These are phyloP conservation scores for Lepus oiostolus DNA, from an alignment of 2,797 vertebrate genomes.

Conservation along the genomic window DNA sequence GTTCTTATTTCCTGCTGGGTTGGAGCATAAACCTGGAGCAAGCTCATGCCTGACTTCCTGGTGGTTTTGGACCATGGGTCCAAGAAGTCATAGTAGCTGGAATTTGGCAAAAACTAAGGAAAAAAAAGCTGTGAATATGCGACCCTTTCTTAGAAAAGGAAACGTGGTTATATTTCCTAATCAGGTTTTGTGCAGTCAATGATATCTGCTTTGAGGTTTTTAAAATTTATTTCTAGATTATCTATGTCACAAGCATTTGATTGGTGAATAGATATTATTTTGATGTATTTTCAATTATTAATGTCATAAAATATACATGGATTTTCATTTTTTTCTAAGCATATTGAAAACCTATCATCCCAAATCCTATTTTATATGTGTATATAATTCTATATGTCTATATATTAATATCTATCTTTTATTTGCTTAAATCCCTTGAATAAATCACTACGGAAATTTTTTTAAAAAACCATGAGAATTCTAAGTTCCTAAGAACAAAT, in stretches of 20 bases:
- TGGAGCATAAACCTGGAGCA: background rate
- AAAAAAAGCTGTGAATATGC: background rate
- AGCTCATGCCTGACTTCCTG: background rate
- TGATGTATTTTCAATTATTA: background rate
- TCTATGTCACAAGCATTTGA: background rate
- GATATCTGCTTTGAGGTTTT: background rate
- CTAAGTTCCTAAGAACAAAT: background rate
- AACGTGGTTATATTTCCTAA: background rate
- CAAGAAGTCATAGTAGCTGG: background rate
- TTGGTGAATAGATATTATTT: background rate
- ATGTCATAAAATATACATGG: background rate
- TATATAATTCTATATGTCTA: background rate
- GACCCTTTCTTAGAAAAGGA: background rate
- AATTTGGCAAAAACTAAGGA: background rate
- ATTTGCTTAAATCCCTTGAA: background rate
- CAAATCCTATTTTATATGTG: background rate
- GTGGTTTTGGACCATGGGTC: no score
- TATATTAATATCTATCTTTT: background rate
- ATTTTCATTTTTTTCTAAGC: constrained; percentile 21
- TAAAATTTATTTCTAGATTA: background rate
- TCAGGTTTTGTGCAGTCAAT: background rate
- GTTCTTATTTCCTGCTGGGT: background rate
- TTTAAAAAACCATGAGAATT: background rate
- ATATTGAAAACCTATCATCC: background rate
- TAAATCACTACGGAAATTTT: background rate